These are phyloP conservation scores for Passer montanus DNA, from an alignment of 2,113 vertebrate genomes.

Conservation along the genomic window DNA sequence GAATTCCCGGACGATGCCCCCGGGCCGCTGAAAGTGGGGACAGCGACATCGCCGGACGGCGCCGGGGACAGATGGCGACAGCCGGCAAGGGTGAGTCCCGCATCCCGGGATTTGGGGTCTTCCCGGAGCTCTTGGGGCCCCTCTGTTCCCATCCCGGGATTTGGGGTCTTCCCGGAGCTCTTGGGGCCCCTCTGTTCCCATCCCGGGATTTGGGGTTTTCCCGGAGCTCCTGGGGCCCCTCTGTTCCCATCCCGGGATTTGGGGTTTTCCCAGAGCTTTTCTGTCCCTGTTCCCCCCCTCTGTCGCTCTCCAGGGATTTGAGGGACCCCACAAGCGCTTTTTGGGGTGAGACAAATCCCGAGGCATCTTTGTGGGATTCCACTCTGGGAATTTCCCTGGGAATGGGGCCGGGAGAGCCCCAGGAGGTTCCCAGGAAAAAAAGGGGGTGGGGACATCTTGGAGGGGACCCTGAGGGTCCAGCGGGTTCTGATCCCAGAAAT, in stretches of 20 bases:
- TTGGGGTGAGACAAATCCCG: background rate
- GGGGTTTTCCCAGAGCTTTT: background rate
- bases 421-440: background rate
- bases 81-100: background rate
- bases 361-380: background rate
- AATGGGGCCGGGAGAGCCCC: background rate
- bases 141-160: background rate
- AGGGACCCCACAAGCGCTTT: background rate
- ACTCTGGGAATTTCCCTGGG: background rate
- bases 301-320: background rate
- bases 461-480: background rate
- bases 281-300: background rate
- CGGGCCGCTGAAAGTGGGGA: background rate
- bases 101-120: background rate
- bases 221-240: background rate
- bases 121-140: background rate
- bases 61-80: background rate
- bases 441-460: background rate
- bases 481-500: background rate
- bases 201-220: background rate
- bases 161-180: background rate
- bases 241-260: background rate
- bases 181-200: background rate
- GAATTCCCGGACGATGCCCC: background rate
- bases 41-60: background rate